phyloP scores from a whole-genome alignment of 2,888 invertebrate species.

The Epiblema foenella region DNA sequence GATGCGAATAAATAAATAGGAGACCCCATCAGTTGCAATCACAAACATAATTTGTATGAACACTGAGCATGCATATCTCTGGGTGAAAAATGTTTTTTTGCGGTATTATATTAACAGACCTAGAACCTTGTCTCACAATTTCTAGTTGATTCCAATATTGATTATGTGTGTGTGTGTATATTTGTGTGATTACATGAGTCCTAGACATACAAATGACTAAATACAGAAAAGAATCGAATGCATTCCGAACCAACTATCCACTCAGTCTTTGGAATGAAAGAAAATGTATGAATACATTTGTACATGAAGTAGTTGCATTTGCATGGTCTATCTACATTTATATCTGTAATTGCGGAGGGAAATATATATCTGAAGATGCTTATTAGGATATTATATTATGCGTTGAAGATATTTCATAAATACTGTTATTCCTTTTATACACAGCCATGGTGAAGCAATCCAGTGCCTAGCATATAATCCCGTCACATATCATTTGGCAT shows the following conservation, averaged over 20 bases:
- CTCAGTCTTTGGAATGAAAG: not conserved
- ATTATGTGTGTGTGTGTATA: too few species aligned
- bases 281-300: not conserved
- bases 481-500: slow-evolving; percentile 94
- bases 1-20: too few species aligned
- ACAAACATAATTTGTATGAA: not conserved
- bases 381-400: not conserved
- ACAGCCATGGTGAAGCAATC: slow-evolving; percentile 97
- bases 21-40: not conserved
- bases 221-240: not conserved
- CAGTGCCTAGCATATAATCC: slow-evolving; percentile 98
- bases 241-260: not conserved
- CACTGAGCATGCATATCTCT: too few species aligned
- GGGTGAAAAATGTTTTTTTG: too few species aligned
- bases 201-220: too few species aligned
- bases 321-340: too few species aligned
- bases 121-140: too few species aligned
- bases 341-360: not conserved
- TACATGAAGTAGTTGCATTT: not conserved
- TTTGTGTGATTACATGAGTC: too few species aligned
- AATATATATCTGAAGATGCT: not conserved
- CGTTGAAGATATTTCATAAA: slow-evolving; percentile 46
- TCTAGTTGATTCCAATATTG: too few species aligned
- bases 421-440: slow-evolving; percentile 49
- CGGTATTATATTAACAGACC: too few species aligned